Evolutionary conservation across 2,797 vertebrate species (phyloP), one percentile per base, ranked within the genome.

Genomic region (Lerista edwardsae): DNA sequence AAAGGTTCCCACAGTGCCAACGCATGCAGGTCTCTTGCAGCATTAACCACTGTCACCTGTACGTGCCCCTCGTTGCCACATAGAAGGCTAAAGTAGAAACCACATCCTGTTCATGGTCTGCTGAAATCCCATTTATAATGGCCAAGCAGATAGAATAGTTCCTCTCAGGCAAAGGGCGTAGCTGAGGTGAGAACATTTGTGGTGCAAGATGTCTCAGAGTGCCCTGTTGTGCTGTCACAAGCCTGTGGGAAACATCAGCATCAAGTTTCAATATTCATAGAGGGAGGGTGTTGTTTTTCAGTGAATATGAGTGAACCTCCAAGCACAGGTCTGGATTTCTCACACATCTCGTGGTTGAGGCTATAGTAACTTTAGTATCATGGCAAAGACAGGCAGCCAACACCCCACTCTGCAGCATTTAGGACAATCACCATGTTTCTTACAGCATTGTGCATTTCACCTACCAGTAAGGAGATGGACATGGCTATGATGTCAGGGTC

Each of bases 101-200:
- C 44, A 29, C 57, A 62, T 64, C 65, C 67, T 77, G 41, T 71
- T 31, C 31, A 39, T 21, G 19, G 2, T 29, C 3, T 36, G 59
- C 41, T 27, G 39, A 64, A 72, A 87, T 36, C 0, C 2, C 1
- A 39, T 1, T 83, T 73, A 17, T 3, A 17, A 41, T 36, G 41
- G 27, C 6, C 34, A 62, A 89, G 74, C 75, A 79, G 81, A 47
- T 0, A 9, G 9, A 31, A 2, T 64, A 83, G 1, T 23, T 64
- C 64, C 8, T 34, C 19, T 64, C 10, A 39, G 15, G 10, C 86
- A 51, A 90, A 91, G 65, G 51, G 78, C 55, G 34, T 91, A 85
- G 85, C 34, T 79, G 79, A 78, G 31, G 47, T 80, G 77, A 34
- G 62, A 90, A 88, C 74, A 75, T 75, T 36, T 72, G 5, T 75